phyloP scores from a whole-genome alignment of 2,113 vertebrate species.

The Cinclus mexicanus region DNA sequence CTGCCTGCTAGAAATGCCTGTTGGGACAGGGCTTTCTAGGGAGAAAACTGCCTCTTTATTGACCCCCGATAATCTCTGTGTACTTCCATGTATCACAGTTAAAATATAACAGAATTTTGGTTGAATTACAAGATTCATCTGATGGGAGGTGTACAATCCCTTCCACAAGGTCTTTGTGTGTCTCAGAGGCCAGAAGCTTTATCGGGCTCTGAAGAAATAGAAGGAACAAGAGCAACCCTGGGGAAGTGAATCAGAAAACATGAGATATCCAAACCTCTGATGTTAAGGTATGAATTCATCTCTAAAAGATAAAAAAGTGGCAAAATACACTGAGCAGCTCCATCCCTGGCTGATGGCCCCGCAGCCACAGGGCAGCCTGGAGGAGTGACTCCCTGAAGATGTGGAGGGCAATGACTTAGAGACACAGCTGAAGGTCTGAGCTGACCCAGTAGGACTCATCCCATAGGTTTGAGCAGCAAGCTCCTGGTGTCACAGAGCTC shows the following conservation, averaged over 20 bases:
- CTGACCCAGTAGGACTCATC: neutral
- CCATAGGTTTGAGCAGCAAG: rapidly evolving
- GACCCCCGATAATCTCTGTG: neutral
- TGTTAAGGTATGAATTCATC: neutral
- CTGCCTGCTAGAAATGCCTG: neutral
- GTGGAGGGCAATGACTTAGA: neutral
- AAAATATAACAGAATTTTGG: neutral
- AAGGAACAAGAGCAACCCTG: neutral
- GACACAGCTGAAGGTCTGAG: neutral
- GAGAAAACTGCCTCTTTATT: neutral
- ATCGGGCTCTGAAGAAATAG: neutral
- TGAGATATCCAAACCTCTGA: neutral
- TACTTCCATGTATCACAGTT: neutral
- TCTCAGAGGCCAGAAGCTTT: neutral
- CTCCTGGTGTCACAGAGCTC: neutral
- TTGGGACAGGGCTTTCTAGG: neutral
- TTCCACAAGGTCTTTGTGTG: neutral
- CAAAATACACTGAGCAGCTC: neutral
- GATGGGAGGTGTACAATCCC: neutral
- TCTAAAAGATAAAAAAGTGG: neutral
- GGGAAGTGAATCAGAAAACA: neutral
- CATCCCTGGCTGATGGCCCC: neutral
- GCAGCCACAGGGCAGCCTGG: neutral
- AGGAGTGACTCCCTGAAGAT: neutral
- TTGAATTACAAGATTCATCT: neutral